These are phyloP conservation scores for Leptobrachium ailaonicum DNA, from an alignment of 2,113 vertebrate species.

Conservation along the genomic window DNA sequence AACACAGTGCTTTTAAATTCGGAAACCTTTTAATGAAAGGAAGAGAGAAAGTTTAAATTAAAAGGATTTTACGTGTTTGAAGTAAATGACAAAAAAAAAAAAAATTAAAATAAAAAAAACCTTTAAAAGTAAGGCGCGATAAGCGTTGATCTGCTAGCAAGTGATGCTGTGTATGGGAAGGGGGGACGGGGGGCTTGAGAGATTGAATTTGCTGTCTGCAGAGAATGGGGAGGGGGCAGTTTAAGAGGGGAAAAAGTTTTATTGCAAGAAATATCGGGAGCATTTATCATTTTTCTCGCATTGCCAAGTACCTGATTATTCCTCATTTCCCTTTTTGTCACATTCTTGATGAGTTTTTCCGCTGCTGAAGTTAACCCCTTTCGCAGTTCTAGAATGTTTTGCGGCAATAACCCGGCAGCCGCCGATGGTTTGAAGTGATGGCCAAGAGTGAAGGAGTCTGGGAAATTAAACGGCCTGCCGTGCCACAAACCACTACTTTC, in stretches of 20 bases:
- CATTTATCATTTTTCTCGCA: constrained; percentile 50
- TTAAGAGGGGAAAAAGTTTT: constrained; percentile 40
- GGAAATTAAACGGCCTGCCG: background rate
- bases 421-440: background rate
- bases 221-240: constrained; percentile 24
- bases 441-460: background rate
- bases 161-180: background rate
- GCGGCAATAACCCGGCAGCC: background rate
- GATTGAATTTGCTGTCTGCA: constrained; percentile 28
- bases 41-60: constrained; percentile 56
- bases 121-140: constrained; percentile 28
- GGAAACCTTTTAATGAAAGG: constrained; percentile 58
- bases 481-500: background rate
- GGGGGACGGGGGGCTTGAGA: constrained; percentile 16
- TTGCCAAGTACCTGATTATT: constrained; percentile 50
- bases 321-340: constrained; percentile 49
- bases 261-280: constrained; percentile 44
- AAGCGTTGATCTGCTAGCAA: constrained; percentile 33
- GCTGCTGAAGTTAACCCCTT: constrained; percentile 44
- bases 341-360: constrained; percentile 48
- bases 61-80: constrained; percentile 56
- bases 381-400: background rate
- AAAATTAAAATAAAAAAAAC: constrained; percentile 13
- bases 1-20: constrained; percentile 56
- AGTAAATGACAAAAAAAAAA: constrained; percentile 36